Conservation (phyloP, 2,888 invertebrate species). For the Macaria liturata region DNA sequence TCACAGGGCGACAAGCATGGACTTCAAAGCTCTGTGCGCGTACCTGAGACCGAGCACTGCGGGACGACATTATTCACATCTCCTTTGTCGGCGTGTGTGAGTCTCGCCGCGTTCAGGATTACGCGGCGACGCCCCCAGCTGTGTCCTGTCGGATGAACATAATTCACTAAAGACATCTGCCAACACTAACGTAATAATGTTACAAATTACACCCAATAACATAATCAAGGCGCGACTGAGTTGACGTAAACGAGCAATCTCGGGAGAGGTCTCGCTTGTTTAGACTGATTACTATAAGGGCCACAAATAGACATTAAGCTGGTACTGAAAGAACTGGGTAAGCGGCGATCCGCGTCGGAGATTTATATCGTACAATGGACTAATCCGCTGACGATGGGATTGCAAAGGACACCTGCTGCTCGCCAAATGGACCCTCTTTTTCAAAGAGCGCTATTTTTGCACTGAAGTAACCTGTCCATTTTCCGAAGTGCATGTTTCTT, state of each 20-base stretch:
- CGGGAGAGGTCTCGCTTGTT: conserved; percentile 41
- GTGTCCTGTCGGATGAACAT: conserved; percentile 72
- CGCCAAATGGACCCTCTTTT: conserved; percentile 63
- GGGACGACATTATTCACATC: conserved; percentile 65
- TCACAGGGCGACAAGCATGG: too few species aligned
- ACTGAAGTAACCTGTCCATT: conserved; percentile 1
- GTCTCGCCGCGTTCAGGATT: conserved; percentile 61
- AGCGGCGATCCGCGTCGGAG: conserved; percentile 55
- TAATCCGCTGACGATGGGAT: conserved; percentile 74
- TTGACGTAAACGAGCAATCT: conserved; percentile 48
- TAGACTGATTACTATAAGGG: conserved; percentile 39
- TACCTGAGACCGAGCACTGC: conserved; percentile 38
- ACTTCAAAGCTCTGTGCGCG: too few species aligned
- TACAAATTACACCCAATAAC: conserved; percentile 52
- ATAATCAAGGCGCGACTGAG: conserved; percentile 45
- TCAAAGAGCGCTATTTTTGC: conserved; percentile 30
- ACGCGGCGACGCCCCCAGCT: conserved; percentile 64
- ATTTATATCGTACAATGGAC: conserved; percentile 72
- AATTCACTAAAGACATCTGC: conserved; percentile 73
- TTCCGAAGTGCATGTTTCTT: conserved; percentile 3
- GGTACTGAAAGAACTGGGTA: conserved; percentile 56
- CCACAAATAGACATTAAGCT: conserved; percentile 27
- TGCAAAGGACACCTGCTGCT: conserved; percentile 73
- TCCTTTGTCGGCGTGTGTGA: conserved; percentile 58
- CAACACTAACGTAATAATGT: conserved; percentile 65